Base-by-base conservation (phyloP, 2,113 vertebrate genomes). In the Microcebus tavaratra region DNA sequence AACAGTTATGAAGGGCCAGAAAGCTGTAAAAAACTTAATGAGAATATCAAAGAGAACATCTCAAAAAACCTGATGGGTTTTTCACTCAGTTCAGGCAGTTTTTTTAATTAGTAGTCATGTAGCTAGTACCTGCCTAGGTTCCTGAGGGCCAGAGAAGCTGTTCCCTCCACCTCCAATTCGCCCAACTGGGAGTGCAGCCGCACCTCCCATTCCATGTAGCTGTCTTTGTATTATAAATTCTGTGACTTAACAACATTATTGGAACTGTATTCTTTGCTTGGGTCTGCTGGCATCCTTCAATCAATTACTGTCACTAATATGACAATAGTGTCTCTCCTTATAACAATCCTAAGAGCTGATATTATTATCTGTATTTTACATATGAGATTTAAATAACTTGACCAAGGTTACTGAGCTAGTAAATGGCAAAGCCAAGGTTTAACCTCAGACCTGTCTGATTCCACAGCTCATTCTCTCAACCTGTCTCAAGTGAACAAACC, bases 381-480 rank as follows among this genome's bases (percentile, higher is more conserved):
- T 23, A 50, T 8, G 57, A 93, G 31, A 81, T 23, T 31, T 84
- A 27, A 31, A 63, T 67, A 68, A 53, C 55, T 39, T 59, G 18
- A 21, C 45, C 34, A 79, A 82, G 14, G 75, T 87, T 48, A 67
- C 3, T 65, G 78, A 91, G 48, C 13, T 70, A 31, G 85, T 36
- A 72, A 89, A 80, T 14, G 55, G 48, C 55, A 86, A 86, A 79
- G 34, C 45, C 6, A 21, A 88, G 50, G 23, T 12, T 53, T 57
- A 91, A 72, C 15, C 23, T 83, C 61, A 36, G 42, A 67, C 84
- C 63, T 88, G 45, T 95, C 57, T 89, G 50, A 89, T 45, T 67
- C 3, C 17, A 23, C 10, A 70, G 27, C 55, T 86, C 45, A 75
- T 27, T 11, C 72, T 84, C 55, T 31, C 53, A 82, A 65, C 34